Conservation (phyloP, 2,888 invertebrate species). For the Amphipyra tragopoginis region DNA sequence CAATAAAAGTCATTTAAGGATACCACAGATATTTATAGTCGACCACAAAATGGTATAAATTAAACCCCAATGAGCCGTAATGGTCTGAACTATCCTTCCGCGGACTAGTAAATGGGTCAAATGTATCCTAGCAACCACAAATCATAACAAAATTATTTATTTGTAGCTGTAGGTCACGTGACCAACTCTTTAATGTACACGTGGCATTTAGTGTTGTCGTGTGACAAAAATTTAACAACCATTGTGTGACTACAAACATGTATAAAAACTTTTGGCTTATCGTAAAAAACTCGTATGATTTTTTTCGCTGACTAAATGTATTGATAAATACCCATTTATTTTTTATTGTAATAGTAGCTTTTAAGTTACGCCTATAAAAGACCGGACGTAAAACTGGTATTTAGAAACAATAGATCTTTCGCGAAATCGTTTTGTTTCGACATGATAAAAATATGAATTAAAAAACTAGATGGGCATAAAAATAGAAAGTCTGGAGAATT, state of each 20-base stretch:
- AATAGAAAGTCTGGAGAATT: neutral
- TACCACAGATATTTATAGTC: constrained; percentile 69
- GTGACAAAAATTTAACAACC: neutral
- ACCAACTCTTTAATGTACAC: constrained; percentile 41
- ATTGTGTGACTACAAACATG: no score
- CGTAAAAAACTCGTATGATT: neutral
- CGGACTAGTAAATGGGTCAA: constrained; percentile 69
- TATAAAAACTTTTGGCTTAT: no score
- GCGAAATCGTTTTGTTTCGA: neutral
- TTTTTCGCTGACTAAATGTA: neutral
- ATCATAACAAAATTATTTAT: constrained; percentile 69
- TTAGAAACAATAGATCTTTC: neutral
- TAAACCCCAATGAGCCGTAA: constrained; percentile 62
- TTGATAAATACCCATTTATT: neutral
- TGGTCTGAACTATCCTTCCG: constrained; percentile 57
- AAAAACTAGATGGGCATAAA: constrained; percentile 2
- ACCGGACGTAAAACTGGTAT: neutral
- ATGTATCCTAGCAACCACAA: constrained; percentile 66
- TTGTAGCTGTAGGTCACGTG: constrained; percentile 61
- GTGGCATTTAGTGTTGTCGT: constrained; percentile 16
- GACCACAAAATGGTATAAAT: constrained; percentile 59
- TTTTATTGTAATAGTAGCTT: neutral
- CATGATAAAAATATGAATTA: neutral
- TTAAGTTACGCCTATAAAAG: constrained; percentile 1
- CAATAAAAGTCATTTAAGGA: constrained; percentile 75